Conservation (phyloP, 2,888 invertebrate species). For the Cerastoderma edule region DNA sequence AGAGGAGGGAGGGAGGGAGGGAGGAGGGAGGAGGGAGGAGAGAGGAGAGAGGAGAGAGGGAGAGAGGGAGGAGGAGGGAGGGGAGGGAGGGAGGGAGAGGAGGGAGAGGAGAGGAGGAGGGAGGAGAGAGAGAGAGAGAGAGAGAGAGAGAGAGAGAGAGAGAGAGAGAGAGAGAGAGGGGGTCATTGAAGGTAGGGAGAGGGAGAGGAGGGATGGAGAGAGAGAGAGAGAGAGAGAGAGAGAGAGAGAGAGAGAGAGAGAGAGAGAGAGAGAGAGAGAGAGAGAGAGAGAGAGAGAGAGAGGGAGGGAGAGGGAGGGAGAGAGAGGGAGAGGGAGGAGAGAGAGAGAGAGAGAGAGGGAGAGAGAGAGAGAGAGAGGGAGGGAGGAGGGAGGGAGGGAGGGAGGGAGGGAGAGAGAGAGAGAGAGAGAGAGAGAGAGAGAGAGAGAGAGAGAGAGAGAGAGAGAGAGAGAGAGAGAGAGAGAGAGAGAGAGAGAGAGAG, state of each 20-base stretch:
- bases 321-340: background rate
- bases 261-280: slow-evolving; percentile 36
- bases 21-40: slow-evolving; percentile 7
- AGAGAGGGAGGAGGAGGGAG: slow-evolving; percentile 10
- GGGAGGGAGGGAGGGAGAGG: background rate
- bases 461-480: slow-evolving; percentile 12
- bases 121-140: background rate
- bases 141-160: background rate
- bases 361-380: slow-evolving; percentile 29
- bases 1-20: background rate
- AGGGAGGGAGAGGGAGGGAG: slow-evolving; percentile 29
- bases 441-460: slow-evolving; percentile 13
- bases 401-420: slow-evolving; percentile 21
- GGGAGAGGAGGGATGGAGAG: slow-evolving; percentile 20
- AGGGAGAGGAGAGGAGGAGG: background rate
- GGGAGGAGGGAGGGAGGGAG: slow-evolving; percentile 12
- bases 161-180: background rate
- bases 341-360: slow-evolving; percentile 23
- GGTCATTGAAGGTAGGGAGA: background rate
- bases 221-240: slow-evolving; percentile 35
- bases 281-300: slow-evolving; percentile 33
- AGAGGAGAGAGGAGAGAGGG: slow-evolving; percentile 17
- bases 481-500: no score
- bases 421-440: slow-evolving; percentile 22
- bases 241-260: slow-evolving; percentile 36